These are phyloP conservation scores for Chaetogeoica ovagalla DNA, from an alignment of 2,888 invertebrate species.

Conservation along the genomic window DNA sequence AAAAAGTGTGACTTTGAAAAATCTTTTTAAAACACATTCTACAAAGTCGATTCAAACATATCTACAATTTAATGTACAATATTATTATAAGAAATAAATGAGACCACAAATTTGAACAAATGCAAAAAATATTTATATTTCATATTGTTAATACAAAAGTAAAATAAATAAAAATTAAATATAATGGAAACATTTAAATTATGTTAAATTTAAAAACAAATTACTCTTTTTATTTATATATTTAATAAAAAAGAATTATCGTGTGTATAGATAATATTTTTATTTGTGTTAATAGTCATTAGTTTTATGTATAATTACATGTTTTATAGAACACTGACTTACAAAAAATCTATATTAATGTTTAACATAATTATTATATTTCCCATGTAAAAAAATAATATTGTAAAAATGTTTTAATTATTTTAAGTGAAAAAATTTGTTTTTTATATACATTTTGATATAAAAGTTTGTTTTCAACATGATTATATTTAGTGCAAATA, in stretches of 20 bases:
- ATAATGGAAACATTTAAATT: background rate
- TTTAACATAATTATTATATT: background rate
- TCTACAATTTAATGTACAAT: no score
- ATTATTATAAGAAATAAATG: background rate
- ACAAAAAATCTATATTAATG: background rate
- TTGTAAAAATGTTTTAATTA: background rate
- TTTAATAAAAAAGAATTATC: background rate
- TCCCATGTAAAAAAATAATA: background rate
- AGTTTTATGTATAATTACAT: background rate
- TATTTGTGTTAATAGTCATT: constrained; percentile 15
- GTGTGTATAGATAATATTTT: background rate
- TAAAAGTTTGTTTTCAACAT: no score
- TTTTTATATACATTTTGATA: no score
- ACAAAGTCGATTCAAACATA: background rate
- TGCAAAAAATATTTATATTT: background rate
- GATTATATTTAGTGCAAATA: no score
- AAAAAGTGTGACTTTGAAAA: no score
- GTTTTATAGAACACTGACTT: background rate
- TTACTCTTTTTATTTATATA: background rate
- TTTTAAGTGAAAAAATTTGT: background rate
- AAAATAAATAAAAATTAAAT: constrained; percentile 19
- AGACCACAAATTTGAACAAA: background rate
- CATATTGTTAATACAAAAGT: constrained; percentile 21
- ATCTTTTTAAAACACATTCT: background rate
- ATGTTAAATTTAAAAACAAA: constrained; percentile 17